phyloP scores from a whole-genome alignment of 1,140 invertebrate genomes.

The Drosophila truncata region DNA sequence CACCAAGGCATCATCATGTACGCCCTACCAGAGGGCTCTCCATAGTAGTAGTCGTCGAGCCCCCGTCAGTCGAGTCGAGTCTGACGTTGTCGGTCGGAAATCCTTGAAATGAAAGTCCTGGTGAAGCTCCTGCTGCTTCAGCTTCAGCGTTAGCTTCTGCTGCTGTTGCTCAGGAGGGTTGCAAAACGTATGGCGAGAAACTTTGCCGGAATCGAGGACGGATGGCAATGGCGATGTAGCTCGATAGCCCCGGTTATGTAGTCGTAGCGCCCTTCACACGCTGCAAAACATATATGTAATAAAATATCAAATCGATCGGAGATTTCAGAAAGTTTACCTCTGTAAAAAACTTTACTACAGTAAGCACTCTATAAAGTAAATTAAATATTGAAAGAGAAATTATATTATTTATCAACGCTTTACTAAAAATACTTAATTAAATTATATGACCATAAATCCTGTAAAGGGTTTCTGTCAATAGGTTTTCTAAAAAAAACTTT shows the following conservation, averaged over 20 bases:
- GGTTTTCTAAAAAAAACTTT: no score
- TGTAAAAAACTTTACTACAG: constrained; percentile 10
- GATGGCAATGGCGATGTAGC: constrained; percentile 46
- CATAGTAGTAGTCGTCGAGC: constrained; percentile 41
- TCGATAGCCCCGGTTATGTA: constrained; percentile 66
- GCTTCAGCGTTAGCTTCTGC: constrained; percentile 21
- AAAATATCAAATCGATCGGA: constrained; percentile 10
- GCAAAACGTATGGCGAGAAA: constrained; percentile 69
- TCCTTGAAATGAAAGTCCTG: constrained; percentile 80
- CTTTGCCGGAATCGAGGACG: constrained; percentile 65
- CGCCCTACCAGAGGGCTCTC: constrained; percentile 41
- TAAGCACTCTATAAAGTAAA: not conserved
- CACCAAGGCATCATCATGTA: constrained; percentile 19
- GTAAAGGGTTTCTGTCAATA: no score
- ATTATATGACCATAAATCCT: no score
- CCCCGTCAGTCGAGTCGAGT: constrained; percentile 48
- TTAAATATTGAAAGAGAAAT: not conserved
- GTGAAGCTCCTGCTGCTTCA: constrained; percentile 23
- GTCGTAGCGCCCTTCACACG: constrained; percentile 55
- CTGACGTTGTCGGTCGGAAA: constrained; percentile 78
- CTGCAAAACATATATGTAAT: not conserved
- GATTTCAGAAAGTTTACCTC: not conserved
- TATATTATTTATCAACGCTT: not conserved
- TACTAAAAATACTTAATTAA: no score
- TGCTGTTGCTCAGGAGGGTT: constrained; percentile 47